A percentile compares a stretch with the other conserved stretches of the same genome.
These are phyloP conservation scores for Anguilla rostrata DNA, from an alignment of 2,113 vertebrate genomes.

Conservation along the genomic window DNA sequence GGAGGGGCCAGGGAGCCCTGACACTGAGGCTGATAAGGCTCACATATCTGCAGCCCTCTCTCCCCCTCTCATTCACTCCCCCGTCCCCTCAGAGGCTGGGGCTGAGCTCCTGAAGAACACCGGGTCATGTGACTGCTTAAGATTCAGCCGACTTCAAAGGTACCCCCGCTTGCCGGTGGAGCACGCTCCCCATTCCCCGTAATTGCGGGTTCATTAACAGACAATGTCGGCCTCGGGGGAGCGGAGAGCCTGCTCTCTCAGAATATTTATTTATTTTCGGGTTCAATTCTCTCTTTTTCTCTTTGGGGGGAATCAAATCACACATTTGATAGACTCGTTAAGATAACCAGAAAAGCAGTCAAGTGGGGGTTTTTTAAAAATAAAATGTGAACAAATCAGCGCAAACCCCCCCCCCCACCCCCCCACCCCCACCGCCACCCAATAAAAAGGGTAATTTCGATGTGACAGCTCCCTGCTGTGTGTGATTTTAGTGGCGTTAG, in stretches of 20 bases:
- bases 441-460: background rate
- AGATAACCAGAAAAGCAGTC: background rate
- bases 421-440: too few species aligned
- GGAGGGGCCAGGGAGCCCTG: background rate
- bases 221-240: background rate
- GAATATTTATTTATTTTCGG: background rate
- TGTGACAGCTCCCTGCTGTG: background rate
- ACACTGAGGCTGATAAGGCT: background rate
- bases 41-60: background rate
- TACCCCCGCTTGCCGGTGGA: background rate
- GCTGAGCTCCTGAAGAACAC: background rate
- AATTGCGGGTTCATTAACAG: constrained; percentile 3
- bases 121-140: background rate
- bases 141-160: constrained; percentile 6
- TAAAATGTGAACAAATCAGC: background rate
- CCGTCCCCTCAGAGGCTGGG: background rate
- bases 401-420: background rate
- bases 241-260: background rate
- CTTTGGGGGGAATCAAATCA: background rate
- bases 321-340: background rate
- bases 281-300: background rate
- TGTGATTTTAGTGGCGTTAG: background rate
- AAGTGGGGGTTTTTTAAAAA: background rate
- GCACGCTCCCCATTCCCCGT: background rate
- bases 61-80: background rate